Base-by-base conservation (phyloP, 2,888 invertebrate genomes). In the Drosophila tanythrix region DNA sequence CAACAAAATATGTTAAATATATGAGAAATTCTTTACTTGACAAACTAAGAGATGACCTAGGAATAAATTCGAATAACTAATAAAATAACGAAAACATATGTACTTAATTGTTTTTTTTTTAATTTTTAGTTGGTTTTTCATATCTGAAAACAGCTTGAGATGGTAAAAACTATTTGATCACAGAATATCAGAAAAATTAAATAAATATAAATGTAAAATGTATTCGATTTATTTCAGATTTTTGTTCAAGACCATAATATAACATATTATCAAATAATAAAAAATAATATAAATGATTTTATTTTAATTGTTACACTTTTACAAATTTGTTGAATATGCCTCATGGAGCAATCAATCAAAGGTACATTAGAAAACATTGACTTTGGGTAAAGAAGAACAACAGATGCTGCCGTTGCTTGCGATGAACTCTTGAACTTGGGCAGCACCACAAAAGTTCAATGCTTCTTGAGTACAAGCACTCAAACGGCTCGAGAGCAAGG, bases 401-500 rank as follows among this genome's bases (percentile, higher is more conserved):
- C 77, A 85, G 89, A 78, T 84, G 87, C 76, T 85, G 81, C 50
- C 65, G 75, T 48, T 53, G 68, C 61, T 31, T 56, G 13, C 70
- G 77, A 51, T 88, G 90, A 87, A 90, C 90, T 83, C 74, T 80
- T 88, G 84, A 87, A 87, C 89, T 88, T 82, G 79, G 71, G 75
- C 70, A 76, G 55, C 76, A 38, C 25, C 46, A 61, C 62, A 67
- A 73, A 67, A 78, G 89, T 88, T 87, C 90, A 90, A 90, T 74
- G 89, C 55, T 71, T 83, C 76, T 58, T 65, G 13, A 40, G 67
- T 43, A 77, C 52, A 36, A 35, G 50, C 55, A 69, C 65, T 52
- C 66, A 70, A 74, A 74, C 43, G 58, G 55, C 46, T 61, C 5
- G 38, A 11, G 3, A 21, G 15, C 15, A 57, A 36, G 36, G 25